Base-by-base conservation (phyloP, 2,113 vertebrate species). In the Oxygymnocypris stewartii region DNA sequence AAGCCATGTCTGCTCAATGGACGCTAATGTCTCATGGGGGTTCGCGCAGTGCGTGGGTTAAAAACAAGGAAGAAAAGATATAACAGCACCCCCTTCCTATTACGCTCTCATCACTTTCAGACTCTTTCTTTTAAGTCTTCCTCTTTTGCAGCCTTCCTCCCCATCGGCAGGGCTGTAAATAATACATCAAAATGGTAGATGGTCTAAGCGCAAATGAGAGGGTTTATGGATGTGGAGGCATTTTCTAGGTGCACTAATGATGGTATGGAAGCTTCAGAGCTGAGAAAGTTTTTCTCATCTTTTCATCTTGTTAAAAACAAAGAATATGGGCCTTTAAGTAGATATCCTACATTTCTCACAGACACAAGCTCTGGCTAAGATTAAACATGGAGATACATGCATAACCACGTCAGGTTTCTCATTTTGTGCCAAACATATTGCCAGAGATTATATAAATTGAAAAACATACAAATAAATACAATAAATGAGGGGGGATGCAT, bases 101-200 rank as follows among this genome's bases (percentile, higher is more conserved):
- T 49, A 28, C 67, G 40, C 35, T 87, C 77, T 71, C 85, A 87
- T 84, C 81, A 28, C 83, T 59, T 88, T 49, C 88, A 75, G 73
- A 25, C 74, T 49, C 51, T 12, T 13, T 5, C 35, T n/a, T 67
- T 79, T 81, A 42, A 59, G 42, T 40, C 13, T 12, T 67, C 40
- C 31, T 63, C 76, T 78, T 69, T 59, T 74, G 20, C 37, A 59
- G 40, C 44, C 16, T 42, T 84, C 80, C 49, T 20, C n/a, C 44
- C 35, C 75, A 31, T 79, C 44, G 47, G 44, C 28, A 80, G 28
- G 79, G 88, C 87, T 76, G 79, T 94, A 91, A 92, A 94, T 94
- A 94, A 95, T 94, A 93, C 91, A 94, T 94, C 94, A 94, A 89
- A 93, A 91, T 92, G 88, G 90, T 63, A 86, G 93, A 88, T 90